These are phyloP conservation scores for Erynnis tages DNA, from an alignment of 2,888 invertebrate genomes.

Conservation along the genomic window DNA sequence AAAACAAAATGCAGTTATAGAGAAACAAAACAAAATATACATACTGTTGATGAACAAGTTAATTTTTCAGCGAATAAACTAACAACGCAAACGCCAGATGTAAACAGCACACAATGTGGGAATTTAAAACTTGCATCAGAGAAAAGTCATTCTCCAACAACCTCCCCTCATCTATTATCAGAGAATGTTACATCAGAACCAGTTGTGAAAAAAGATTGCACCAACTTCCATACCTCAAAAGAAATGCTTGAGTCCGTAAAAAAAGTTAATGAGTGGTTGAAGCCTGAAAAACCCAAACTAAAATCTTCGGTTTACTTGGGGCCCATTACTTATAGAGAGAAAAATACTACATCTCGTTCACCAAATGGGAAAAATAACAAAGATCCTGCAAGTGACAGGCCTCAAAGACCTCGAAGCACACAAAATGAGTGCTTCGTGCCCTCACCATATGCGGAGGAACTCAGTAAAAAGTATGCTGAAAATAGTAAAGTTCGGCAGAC, in stretches of 20 bases:
- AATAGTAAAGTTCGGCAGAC: constrained; percentile 20
- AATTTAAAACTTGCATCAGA: too few species aligned
- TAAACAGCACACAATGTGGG: too few species aligned
- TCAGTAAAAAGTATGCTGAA: constrained; percentile 32
- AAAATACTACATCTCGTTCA: constrained; percentile 20
- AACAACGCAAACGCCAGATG: too few species aligned
- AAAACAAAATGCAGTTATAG: not conserved
- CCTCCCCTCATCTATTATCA: not conserved
- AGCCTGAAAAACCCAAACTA: constrained; percentile 13
- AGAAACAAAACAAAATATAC: not conserved
- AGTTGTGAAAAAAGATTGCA: not conserved
- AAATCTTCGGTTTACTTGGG: constrained; percentile 30
- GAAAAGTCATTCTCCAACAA: too few species aligned
- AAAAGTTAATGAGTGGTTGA: constrained; percentile 41
- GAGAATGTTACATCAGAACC: not conserved
- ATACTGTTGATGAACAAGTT: not conserved
- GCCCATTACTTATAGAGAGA: constrained; percentile 36
- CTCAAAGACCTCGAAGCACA: not conserved
- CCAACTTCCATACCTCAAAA: not conserved
- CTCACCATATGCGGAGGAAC: constrained; percentile 33
- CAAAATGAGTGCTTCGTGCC: constrained; percentile 29
- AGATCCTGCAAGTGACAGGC: too few species aligned
- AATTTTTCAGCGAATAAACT: too few species aligned
- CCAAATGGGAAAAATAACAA: constrained; percentile 12
- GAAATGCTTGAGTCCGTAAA: constrained; percentile 29